phyloP scores from a whole-genome alignment of 2,888 invertebrate species.

The Ornithoptera alexandrae region DNA sequence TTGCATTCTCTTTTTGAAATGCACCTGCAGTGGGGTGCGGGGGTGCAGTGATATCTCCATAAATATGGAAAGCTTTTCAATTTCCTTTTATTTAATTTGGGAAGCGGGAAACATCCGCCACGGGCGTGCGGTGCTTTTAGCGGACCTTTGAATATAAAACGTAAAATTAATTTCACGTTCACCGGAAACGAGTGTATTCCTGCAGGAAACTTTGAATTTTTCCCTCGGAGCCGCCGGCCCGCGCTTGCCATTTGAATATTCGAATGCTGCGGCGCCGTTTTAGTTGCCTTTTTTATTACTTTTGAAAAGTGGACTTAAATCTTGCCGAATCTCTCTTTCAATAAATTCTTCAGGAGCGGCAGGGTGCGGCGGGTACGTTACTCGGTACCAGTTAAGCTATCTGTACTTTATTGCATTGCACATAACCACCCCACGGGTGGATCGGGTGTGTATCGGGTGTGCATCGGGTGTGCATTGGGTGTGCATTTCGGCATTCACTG shows the following conservation, averaged over 20 bases:
- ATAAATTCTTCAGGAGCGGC: no score
- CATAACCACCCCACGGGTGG: no score
- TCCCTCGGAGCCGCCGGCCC: neutral
- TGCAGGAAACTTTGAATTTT: slow-evolving; percentile 11
- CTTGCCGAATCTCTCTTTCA: no score
- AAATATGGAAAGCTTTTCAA: neutral
- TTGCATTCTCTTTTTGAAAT: no score
- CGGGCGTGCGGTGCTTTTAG: neutral
- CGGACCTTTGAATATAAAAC: slow-evolving; percentile 17
- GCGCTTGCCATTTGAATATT: slow-evolving; percentile 12
- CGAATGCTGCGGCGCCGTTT: slow-evolving; percentile 9
- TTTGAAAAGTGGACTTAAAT: neutral
- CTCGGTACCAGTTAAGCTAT: no score
- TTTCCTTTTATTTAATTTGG: neutral
- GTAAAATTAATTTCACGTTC: slow-evolving; percentile 20
- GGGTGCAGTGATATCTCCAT: neutral
- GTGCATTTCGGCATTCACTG: no score
- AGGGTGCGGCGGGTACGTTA: no score
- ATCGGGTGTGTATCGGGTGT: no score
- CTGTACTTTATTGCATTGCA: no score
- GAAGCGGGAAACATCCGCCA: neutral
- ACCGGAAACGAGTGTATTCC: slow-evolving; percentile 10
- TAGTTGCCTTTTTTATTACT: no score
- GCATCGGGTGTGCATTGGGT: no score
- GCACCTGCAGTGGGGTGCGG: no score